Evolutionary conservation across 2,797 vertebrate genomes (phyloP), one percentile per base, ranked within the genome.

Genomic region (Novumbra hubbsi): DNA sequence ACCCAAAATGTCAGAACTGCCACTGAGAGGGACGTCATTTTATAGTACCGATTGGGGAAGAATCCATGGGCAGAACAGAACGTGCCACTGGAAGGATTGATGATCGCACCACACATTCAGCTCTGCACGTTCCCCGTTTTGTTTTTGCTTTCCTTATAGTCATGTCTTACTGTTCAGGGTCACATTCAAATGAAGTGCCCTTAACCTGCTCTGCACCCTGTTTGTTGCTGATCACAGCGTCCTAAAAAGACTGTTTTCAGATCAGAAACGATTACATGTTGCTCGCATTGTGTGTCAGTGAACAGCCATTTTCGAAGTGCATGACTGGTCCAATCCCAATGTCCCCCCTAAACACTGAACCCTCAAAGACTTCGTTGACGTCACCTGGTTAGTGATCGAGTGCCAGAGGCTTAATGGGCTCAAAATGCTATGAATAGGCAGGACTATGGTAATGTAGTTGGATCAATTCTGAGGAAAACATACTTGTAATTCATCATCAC

Each of bases 1-100:
- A 96, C 77, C 95, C 95, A 0, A 92, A 84, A 74, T 96, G 96
- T 79, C 95, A 96, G 82, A 96, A 96, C 83, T 96, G 96, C 84
- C 95, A 96, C 91, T 96, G 86, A 94, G 52, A 63, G 66, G 11
- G 17, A 12, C 14, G 70, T 45, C 5, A 73, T 50, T 49, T 78
- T 24, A 72, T 5, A 73, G 69, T 21, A 19, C 17, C 24, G 4
- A 34, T 21, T 68, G 30, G n/a, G 52, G 28, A 75, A 7, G 12
- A 38, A 14, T 60, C 60, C 76, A 78, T 78, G 78, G 76, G 57
- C 65, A 68, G 68, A 78, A 68, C 38, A 60, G 55, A 70, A 15
- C 8, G 78, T 80, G 84, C 73, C 75, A 83, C 84, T 76, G 71
- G 27, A 9, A 52, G 24, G 24, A 70, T 70, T 52, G 75, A 70